A percentile compares a stretch with the other conserved stretches of the same genome.
These are phyloP conservation scores for Myrmecobius fasciatus DNA, from an alignment of 2,113 vertebrate species.

Conservation along the genomic window DNA sequence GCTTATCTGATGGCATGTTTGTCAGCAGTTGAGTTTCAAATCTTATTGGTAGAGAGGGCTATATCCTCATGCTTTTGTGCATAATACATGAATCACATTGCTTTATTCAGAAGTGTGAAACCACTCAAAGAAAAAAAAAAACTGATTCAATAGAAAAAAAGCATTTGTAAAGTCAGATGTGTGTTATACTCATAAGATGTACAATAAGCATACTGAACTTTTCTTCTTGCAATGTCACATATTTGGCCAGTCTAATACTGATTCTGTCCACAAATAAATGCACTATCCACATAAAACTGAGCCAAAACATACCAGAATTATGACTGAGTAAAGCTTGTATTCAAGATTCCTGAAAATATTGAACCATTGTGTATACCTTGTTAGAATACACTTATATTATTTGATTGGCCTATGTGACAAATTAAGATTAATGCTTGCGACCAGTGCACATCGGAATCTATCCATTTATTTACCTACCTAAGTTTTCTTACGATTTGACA, in stretches of 20 bases:
- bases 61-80: rapidly evolving
- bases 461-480: background rate
- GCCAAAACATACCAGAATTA: rapidly evolving
- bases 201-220: rapidly evolving
- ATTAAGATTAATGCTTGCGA: too few relatives aligned
- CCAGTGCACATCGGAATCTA: rapidly evolving
- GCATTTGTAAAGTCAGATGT: background rate
- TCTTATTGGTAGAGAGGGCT: background rate
- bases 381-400: background rate
- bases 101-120: background rate
- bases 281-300: rapidly evolving
- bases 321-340: rapidly evolving
- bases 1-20: rapidly evolving
- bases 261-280: rapidly evolving
- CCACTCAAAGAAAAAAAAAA: background rate
- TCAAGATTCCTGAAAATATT: background rate
- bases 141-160: background rate
- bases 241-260: too few relatives aligned
- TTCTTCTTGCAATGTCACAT: background rate
- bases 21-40: too few relatives aligned
- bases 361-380: rapidly evolving
- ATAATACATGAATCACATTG: rapidly evolving
- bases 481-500: background rate
- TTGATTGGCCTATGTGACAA: rapidly evolving
- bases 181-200: background rate